Conservation (phyloP, 2,797 vertebrate genomes). For the Eulemur rubriventer region DNA sequence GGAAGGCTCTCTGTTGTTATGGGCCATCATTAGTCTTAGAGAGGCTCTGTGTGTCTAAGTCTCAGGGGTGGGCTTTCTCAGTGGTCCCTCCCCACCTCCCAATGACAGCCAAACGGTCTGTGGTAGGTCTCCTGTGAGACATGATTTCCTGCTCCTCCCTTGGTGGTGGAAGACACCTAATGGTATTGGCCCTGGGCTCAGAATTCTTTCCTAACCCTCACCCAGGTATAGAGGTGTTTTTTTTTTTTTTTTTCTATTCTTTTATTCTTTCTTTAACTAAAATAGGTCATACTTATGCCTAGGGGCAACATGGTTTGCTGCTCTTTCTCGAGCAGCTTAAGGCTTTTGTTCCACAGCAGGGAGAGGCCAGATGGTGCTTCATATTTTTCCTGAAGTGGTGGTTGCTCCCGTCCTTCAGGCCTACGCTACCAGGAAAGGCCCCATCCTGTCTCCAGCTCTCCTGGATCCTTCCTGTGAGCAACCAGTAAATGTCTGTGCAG, state of each 20-base stretch:
- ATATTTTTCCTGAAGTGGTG: not conserved
- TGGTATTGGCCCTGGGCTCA: not conserved
- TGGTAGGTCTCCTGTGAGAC: not conserved
- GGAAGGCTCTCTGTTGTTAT: not conserved
- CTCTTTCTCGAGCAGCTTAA: not conserved
- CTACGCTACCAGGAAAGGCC: not conserved
- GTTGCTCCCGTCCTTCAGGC: not conserved
- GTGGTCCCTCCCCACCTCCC: not conserved
- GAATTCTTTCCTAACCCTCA: not conserved
- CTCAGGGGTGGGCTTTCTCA: not conserved
- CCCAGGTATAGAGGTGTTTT: not conserved
- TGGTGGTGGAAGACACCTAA: not conserved
- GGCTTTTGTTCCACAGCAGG: not conserved
- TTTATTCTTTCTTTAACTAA: not conserved
- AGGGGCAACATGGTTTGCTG: not conserved
- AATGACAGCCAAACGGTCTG: not conserved
- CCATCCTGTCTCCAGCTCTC: not conserved
- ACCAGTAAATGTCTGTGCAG: not conserved
- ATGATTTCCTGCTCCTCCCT: not conserved
- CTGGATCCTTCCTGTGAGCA: not conserved
- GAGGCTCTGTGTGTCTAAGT: not conserved
- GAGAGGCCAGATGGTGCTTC: not conserved
- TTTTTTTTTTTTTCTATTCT: not conserved
- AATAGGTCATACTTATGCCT: not conserved
- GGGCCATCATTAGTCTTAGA: not conserved